Conservation (phyloP, 2,888 invertebrate genomes). For the Chymomyza amoena region DNA sequence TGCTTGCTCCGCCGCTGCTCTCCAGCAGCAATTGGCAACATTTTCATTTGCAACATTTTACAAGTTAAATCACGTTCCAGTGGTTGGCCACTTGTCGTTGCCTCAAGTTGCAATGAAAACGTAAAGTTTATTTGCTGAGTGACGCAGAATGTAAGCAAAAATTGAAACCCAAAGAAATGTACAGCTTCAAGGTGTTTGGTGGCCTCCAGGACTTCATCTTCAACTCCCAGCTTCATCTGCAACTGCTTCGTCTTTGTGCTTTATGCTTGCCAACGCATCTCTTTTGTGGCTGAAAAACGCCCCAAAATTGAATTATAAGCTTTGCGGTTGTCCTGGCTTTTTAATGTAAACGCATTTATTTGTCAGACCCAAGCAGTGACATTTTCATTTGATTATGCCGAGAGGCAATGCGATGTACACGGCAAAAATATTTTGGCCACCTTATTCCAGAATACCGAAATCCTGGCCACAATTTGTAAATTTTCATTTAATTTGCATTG, state of each 20-base stretch:
- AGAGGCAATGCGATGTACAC: background rate
- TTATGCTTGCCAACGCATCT: background rate
- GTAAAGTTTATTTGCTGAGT: slow-evolving; percentile 63
- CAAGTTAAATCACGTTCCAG: slow-evolving; percentile 69
- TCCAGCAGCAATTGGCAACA: slow-evolving; percentile 51
- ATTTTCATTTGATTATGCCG: background rate
- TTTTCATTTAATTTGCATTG: slow-evolving; percentile 68
- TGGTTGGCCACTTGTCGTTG: slow-evolving; percentile 44
- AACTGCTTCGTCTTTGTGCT: background rate
- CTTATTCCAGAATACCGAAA: background rate
- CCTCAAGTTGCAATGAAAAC: slow-evolving; percentile 54
- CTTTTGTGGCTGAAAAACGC: slow-evolving; percentile 39
- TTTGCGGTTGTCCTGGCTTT: slow-evolving; percentile 19
- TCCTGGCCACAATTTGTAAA: slow-evolving; percentile 38
- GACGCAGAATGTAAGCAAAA: slow-evolving; percentile 22
- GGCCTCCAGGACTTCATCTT: background rate
- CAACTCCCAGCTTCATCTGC: background rate
- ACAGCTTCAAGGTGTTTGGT: background rate
- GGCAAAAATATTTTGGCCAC: background rate
- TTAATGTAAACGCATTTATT: background rate
- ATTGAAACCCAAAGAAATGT: slow-evolving; percentile 10
- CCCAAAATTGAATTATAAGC: slow-evolving; percentile 64
- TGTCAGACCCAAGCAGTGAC: background rate
- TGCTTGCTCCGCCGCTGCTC: background rate
- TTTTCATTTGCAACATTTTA: slow-evolving; percentile 60